Evolutionary conservation across 2,888 invertebrate genomes (phyloP).

Genomic region (Cheilosia grossa): DNA sequence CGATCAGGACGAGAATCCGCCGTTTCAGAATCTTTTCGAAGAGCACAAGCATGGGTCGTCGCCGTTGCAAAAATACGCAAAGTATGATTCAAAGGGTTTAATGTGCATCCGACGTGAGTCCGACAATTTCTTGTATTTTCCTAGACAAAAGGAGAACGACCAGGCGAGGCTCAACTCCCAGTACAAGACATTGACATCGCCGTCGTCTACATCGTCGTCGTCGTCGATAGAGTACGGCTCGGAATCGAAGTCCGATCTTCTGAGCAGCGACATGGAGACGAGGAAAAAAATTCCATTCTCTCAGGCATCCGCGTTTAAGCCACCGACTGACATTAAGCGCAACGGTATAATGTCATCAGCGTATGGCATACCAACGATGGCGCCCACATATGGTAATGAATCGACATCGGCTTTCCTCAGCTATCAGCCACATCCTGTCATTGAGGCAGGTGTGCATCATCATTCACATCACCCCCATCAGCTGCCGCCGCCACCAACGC

Average conservation of each 20-base stretch:
- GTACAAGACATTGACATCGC: constrained; percentile 72
- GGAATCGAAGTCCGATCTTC: constrained; percentile 46
- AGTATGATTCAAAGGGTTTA: constrained; percentile 79
- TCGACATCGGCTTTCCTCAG: constrained; percentile 77
- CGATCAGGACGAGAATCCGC: constrained; percentile 90
- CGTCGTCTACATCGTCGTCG: constrained; percentile 53
- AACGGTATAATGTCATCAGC: constrained; percentile 78
- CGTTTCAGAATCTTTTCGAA: constrained; percentile 93
- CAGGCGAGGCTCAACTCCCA: constrained; percentile 82
- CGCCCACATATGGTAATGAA: constrained; percentile 68
- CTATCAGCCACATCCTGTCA: constrained; percentile 76
- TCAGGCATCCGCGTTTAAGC: constrained; percentile 91
- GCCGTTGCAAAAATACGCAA: constrained; percentile 76
- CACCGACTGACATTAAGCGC: constrained; percentile 88
- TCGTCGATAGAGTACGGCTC: constrained; percentile 70
- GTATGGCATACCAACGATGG: constrained; percentile 70
- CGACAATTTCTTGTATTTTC: constrained; percentile 84
- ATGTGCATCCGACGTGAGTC: constrained; percentile 84
- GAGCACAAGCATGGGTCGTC: constrained; percentile 87
- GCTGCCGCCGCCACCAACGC: constrained; percentile 70
- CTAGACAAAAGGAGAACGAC: constrained; percentile 83
- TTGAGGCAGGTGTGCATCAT: constrained; percentile 55
- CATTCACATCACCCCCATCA: constrained; percentile 67
- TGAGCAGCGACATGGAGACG: constrained; percentile 53
- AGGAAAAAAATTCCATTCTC: constrained; percentile 86